Evolutionary conservation across 2,113 vertebrate species (phyloP), one percentile per base, ranked within the genome.

Genomic region (Catharus fuscescens): DNA sequence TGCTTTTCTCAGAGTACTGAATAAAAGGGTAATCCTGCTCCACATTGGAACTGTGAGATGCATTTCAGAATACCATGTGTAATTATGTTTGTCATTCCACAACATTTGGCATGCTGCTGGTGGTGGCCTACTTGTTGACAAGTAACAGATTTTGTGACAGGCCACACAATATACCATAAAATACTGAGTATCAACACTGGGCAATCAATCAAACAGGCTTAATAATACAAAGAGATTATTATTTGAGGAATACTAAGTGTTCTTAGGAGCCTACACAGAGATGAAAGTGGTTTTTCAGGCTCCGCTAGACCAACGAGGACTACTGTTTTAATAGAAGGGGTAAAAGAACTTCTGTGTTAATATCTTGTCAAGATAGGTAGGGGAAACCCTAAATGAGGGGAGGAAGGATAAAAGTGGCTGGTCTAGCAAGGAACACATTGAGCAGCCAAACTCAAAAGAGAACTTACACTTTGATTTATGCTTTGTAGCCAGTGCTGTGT

Each of bases 91-190:
- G 94, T 94, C 93, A 93, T 96, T 96, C 93, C 93, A 86, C 87
- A 94, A 52, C 92, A 80, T 83, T 94, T 96, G 94, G 85, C 92
- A 18, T 66, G 69, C 92, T 94, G 90, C 81, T 94, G 79, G 76
- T 97, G 94, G 89, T 91, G 92, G 95, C 93, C 94, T 86, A 91
- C 90, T 95, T 95, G 95, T 83, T 96, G 95, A 96, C 95, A 96
- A 96, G 90, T 93, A 94, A 94, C 92, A 96, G 87, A 96, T 95
- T 95, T 90, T 97, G 83, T 92, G 93, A 95, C 93, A 93, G 84
- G 80, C 93, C 91, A 89, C 93, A 91, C 91, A 96, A 95, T 96
- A 95, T 96, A 95, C 86, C 93, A 76, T 96, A 93, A 96, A 97
- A 96, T 91, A 89, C 89, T 45, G 73, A 65, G 83, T 87, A 95